Percentiles rank a stretch among this genome's conserved stretches.
phyloP scores from a whole-genome alignment of 2,888 invertebrate genomes.

The Carpatolechia fugitivella region DNA sequence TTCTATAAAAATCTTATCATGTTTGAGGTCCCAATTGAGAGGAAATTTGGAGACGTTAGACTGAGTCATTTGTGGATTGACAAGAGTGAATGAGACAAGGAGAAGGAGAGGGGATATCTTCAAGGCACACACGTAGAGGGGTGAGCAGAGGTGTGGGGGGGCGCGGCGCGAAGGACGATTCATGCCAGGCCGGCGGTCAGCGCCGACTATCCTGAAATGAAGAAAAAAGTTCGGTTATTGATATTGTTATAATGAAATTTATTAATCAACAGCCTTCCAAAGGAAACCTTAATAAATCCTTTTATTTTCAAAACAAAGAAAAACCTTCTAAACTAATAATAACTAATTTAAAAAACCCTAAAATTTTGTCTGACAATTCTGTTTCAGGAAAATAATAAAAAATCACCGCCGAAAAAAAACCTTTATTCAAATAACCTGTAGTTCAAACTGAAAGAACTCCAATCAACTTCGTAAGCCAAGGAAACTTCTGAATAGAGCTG shows the following conservation, averaged over 20 bases:
- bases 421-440: background rate
- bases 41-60: constrained; percentile 22
- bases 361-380: no score
- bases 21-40: background rate
- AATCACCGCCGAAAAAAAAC: background rate
- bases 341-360: no score
- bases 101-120: constrained; percentile 45
- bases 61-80: constrained; percentile 50
- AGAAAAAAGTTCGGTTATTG: constrained; percentile 10
- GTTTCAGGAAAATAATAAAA: no score
- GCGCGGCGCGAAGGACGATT: constrained; percentile 52
- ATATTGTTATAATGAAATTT: background rate
- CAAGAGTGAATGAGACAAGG: constrained; percentile 43
- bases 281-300: no score
- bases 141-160: constrained; percentile 54
- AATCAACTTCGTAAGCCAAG: background rate
- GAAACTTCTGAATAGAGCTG: background rate
- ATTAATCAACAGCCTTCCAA: no score
- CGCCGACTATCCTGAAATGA: constrained; percentile 54
- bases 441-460: background rate
- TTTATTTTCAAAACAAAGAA: no score
- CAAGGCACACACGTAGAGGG: constrained; percentile 58
- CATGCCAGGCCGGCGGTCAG: constrained; percentile 66
- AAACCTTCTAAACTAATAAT: no score
- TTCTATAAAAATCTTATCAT: background rate